Percentiles rank a stretch among this genome's conserved stretches.
Conservation (phyloP, 2,113 vertebrate genomes). For the Glaucomys volans region DNA sequence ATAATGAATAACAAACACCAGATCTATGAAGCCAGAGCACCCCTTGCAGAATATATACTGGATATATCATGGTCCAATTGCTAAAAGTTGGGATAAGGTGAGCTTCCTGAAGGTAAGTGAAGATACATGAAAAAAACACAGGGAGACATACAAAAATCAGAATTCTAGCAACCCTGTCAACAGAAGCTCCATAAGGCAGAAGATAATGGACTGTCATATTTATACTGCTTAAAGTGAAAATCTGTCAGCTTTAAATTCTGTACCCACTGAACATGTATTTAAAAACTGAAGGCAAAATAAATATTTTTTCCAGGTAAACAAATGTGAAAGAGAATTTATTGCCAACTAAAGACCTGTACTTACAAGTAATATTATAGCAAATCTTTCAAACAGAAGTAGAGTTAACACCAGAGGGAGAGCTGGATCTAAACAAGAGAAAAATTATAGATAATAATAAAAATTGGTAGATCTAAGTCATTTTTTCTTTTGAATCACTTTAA, state of each 20-base stretch:
- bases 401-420: not conserved
- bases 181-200: not conserved
- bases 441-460: not conserved
- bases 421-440: not conserved
- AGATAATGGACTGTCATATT: not conserved
- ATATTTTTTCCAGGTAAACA: not conserved
- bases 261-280: not conserved
- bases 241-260: not conserved
- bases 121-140: not conserved
- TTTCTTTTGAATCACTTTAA: not conserved
- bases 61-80: not conserved
- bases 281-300: not conserved
- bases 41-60: not conserved
- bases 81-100: not conserved
- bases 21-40: not conserved
- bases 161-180: not conserved
- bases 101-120: not conserved
- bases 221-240: not conserved
- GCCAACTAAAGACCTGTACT: not conserved
- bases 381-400: not conserved
- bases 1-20: not conserved
- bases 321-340: not conserved
- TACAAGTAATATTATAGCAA: not conserved
- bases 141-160: not conserved
- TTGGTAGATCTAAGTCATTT: not conserved